Evolutionary conservation across 2,113 vertebrate species (phyloP), one percentile per base, ranked within the genome.

Genomic region (Apteryx owenii): DNA sequence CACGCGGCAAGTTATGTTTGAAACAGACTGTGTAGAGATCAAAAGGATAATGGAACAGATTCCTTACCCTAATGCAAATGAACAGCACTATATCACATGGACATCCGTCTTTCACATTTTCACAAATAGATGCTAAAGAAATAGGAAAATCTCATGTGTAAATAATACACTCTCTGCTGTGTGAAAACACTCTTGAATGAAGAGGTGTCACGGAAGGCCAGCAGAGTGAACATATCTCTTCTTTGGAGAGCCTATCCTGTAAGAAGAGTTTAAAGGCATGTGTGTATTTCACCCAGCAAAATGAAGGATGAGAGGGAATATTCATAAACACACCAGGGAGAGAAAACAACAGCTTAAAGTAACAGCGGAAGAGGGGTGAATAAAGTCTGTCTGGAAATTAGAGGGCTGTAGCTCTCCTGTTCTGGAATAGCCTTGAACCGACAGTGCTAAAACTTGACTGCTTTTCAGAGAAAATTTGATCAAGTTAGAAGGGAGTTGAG

Each of bases 111-210:
- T 89, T 51, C 56, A 42, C 2, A 7, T n/a, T 76, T 87, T 85
- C 60, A 50, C 23, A 65, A 65, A 79, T 33, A 72, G 69, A 80
- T 19, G 8, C 7, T 36, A 58, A 81, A 76, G 44, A 60, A 80
- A 65, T 44, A 16, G 25, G 40, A 92, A 18, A 78, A 53, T 23
- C 25, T 58, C 40, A 3, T 31, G 12, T 61, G 38, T 50, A 70
- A 62, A 53, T 9, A 40, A 23, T 21, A 26, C 0, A 0, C 3
- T 14, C 5, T 54, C 23, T 76, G 42, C 3, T 5, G 36, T 7
- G 61, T 21, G 11, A 61, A 82, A 83, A 36, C 6, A 20, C 6
- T 42, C 46, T 11, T 46, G 38, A 85, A 92, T 61, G 7, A 78
- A 61, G 31, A 33, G 17, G 8, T 29, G 18, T 65, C 28, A 15